Evolutionary conservation across 2,797 vertebrate species (phyloP), one percentile per base, ranked within the genome.

Genomic region (Pseudochaenichthys georgianus): DNA sequence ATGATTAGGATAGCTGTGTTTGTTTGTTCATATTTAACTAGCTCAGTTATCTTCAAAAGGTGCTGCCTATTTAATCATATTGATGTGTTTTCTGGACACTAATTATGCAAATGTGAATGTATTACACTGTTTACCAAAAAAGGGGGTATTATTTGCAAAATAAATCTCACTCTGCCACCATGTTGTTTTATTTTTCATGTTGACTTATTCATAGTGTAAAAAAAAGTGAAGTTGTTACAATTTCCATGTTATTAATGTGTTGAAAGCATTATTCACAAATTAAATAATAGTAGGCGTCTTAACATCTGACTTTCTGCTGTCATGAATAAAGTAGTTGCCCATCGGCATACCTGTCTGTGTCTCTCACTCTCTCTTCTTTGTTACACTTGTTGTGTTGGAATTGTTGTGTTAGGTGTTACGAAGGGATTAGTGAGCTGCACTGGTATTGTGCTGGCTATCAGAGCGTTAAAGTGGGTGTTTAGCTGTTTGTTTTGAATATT

Each of bases 41-140:
- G 21, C 21, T 23, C 21, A 23, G 21, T 23, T 23, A 2, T 23
- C 21, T 23, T 23, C 21, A 23, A 23, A 23, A 23, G 21, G 21
- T 23, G 21, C 23, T 23, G 21, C 21, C 21, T 23, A 23, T 23
- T 23, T 23, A 23, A 23, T 23, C 23, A 23, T 23, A 23, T 23
- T 23, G 23, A 23, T 23, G 23, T 23, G 23, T 23, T 23, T 23
- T 23, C 23, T 23, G 23, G 23, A 23, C 23, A 23, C 23, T 23
- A 23, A 23, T 23, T 23, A 23, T 23, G n/a, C n/a, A 70, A 34
- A 64, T 82, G 72, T 71, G 74, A 77, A 83, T 81, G 13, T 9
- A 82, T 70, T 68, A 57, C 60, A 72, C 59, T 50, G 46, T 75
- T 75, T 61, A 9, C 23, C 23, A 23, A 23, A 23, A 23, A 23